phyloP scores from a whole-genome alignment of 2,888 invertebrate species.

The Andrena chrysosceles region DNA sequence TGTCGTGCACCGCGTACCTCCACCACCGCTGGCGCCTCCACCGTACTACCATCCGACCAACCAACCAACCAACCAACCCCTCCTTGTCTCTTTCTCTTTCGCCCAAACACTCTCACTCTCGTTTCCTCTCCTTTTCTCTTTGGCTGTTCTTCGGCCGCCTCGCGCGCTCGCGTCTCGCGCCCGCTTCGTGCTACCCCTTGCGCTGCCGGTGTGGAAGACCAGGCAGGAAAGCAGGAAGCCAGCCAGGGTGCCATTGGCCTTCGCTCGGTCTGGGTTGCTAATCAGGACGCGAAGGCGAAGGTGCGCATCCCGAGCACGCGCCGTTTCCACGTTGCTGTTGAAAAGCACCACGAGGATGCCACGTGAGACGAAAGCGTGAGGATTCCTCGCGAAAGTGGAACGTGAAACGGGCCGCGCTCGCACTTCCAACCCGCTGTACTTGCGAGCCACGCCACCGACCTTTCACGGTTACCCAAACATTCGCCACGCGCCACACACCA shows the following conservation, averaged over 20 bases:
- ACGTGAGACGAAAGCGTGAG: slow-evolving; percentile 81
- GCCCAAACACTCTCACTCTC: slow-evolving; percentile 51
- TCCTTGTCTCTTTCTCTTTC: slow-evolving; percentile 48
- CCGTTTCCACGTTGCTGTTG: slow-evolving; percentile 76
- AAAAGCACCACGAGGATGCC: slow-evolving; percentile 76
- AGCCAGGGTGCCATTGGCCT: slow-evolving; percentile 82
- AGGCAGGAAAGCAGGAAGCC: slow-evolving; percentile 41
- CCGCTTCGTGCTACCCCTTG: slow-evolving; percentile 63
- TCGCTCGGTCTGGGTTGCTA: slow-evolving; percentile 82
- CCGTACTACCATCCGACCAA: slow-evolving; percentile 60
- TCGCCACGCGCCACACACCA: slow-evolving; percentile 43
- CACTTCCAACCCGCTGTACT: slow-evolving; percentile 15
- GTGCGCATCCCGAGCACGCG: slow-evolving; percentile 83
- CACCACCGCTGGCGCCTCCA: slow-evolving; percentile 61
- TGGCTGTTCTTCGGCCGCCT: slow-evolving; percentile 49
- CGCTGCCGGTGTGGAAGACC: slow-evolving; percentile 48
- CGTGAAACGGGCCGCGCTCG: slow-evolving; percentile 56
- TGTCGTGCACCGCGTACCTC: slow-evolving; percentile 81
- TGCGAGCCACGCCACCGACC: slow-evolving; percentile 36
- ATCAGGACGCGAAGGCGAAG: slow-evolving; percentile 83
- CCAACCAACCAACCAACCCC: slow-evolving; percentile 46
- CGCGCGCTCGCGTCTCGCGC: slow-evolving; percentile 42
- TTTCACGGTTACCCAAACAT: slow-evolving; percentile 57
- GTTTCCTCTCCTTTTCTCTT: slow-evolving; percentile 49
- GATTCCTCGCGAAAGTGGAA: slow-evolving; percentile 70